Conservation (phyloP, 2,888 invertebrate genomes). For the Philereme vetulata region DNA sequence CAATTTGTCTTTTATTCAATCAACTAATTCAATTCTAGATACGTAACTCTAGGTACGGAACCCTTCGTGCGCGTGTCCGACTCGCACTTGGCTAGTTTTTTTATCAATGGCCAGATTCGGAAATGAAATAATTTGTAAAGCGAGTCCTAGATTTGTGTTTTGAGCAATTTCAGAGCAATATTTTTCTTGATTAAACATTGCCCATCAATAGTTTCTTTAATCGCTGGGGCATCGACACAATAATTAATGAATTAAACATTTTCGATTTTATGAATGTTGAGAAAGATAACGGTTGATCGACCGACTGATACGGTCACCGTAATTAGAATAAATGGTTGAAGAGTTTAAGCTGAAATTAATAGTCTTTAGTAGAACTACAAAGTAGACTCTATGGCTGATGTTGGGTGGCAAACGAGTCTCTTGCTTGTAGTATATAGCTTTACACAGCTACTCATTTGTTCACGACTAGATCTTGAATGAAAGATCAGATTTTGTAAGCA, state of each 20-base stretch:
- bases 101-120: neutral
- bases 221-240: constrained; percentile 37
- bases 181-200: constrained; percentile 27
- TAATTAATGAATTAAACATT: constrained; percentile 76
- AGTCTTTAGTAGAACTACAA: constrained; percentile 47
- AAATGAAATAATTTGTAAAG: constrained; percentile 1
- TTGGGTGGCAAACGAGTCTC: constrained; percentile 55
- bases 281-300: constrained; percentile 68
- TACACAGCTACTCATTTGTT: constrained; percentile 64
- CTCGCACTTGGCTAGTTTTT: no score
- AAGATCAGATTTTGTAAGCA: constrained; percentile 60
- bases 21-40: no score
- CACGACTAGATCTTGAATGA: constrained; percentile 55
- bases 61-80: no score
- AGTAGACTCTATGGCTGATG: constrained; percentile 45
- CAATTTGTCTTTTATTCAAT: no score
- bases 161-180: constrained; percentile 19
- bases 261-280: constrained; percentile 73
- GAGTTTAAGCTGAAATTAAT: constrained; percentile 62
- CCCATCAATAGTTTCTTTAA: constrained; percentile 25
- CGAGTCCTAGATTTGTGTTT: constrained; percentile 12
- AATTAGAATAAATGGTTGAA: constrained; percentile 76
- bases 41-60: no score
- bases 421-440: constrained; percentile 40
- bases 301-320: constrained; percentile 57